Evolutionary conservation across 2,113 vertebrate genomes (phyloP), one percentile per base, ranked within the genome.

Genomic region (Meriones unguiculatus): DNA sequence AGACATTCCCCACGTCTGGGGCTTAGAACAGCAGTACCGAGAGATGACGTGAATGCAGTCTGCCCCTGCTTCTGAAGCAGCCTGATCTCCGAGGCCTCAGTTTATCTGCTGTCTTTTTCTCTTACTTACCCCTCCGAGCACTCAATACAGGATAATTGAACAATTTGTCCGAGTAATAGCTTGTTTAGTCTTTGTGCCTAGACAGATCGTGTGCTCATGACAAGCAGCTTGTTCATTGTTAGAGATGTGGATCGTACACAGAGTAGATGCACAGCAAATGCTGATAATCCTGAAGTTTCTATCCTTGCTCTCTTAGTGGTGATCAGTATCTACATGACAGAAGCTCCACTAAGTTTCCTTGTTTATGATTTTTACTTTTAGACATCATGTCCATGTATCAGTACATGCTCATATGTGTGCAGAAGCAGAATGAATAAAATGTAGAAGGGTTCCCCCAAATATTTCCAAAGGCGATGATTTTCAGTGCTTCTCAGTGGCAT

Each of bases 101-200:
- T 81, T 57, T 14, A 8, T 35, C 14, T 10, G 3, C 82, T 86
- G 15, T 1, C 38, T 32, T 30, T 81, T 91, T 97, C 78, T 46
- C 62, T 85, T 78, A 57, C 30, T 69, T 70, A 90, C 12, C 46
- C 22, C 78, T 93, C 50, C n/a, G 28, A 81, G 52, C 35, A 73
- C 11, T 30, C 67, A 75, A 64, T 32, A 72, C 18, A 64, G 65
- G 62, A 12, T 72, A 81, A 78, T n/a, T 87, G 52, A 94, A 17
- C 20, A 73, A 87, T 81, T 69, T 87, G 75, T 91, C 81, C 94
- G 28, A 87, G 62, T 89, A 93, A 59, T 91, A 94, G 77, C 92
- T 91, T 94, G 46, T 67, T 93, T 82, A 73, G 46, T 87, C n/a
- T 96, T 90, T 75, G 46, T n/a, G 17, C 12, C 14, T 64, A 88